Evolutionary conservation across 2,888 invertebrate genomes (phyloP).

Genomic region (Chaitophorus viminalis): DNA sequence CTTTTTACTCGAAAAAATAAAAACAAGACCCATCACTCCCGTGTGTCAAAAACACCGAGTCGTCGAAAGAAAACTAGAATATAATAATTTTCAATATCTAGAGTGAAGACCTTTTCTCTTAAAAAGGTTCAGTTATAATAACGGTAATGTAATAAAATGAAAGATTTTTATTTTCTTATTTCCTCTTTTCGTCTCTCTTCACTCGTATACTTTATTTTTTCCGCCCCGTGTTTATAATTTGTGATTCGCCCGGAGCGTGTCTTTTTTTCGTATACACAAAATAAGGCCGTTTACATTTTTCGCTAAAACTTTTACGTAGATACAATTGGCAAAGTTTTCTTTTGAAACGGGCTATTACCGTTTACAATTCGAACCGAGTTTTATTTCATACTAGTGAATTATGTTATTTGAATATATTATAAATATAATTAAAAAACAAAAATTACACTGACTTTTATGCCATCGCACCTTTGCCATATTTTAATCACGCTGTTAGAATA

Average conservation of each 20-base stretch:
- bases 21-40: slow-evolving; percentile 12
- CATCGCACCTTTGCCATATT: background rate
- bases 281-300: slow-evolving; percentile 47
- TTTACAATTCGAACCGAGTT: slow-evolving; percentile 41
- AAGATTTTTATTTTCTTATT: slow-evolving; percentile 35
- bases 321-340: slow-evolving; percentile 39
- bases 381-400: slow-evolving; percentile 8
- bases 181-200: no score
- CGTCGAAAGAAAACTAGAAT: slow-evolving; percentile 21
- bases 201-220: background rate
- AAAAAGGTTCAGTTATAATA: slow-evolving; percentile 49
- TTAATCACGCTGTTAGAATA: no score
- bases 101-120: slow-evolving; percentile 16
- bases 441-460: background rate
- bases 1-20: background rate
- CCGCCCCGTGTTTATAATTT: slow-evolving; percentile 30
- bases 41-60: slow-evolving; percentile 36
- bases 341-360: slow-evolving; percentile 32
- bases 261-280: slow-evolving; percentile 34
- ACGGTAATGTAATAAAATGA: slow-evolving; percentile 30
- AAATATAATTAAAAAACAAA: slow-evolving; percentile 15
- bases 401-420: slow-evolving; percentile 35
- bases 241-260: slow-evolving; percentile 35
- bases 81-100: slow-evolving; percentile 43
- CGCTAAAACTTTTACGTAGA: slow-evolving; percentile 29